These are phyloP conservation scores for Enteromius argenteus DNA, from an alignment of 2,797 vertebrate genomes.

Conservation along the genomic window DNA sequence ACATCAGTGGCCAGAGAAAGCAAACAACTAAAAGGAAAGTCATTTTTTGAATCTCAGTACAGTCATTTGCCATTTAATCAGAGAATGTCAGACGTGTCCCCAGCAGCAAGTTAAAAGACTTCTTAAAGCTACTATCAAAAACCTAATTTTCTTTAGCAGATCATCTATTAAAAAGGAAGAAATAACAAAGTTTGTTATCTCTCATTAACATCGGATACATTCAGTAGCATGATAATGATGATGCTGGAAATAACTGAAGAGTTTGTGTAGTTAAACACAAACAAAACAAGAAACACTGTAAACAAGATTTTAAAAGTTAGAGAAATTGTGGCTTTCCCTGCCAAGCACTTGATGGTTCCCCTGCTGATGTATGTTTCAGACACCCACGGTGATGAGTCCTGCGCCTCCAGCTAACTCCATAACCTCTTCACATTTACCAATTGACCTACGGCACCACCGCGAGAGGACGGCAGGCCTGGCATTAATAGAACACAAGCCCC, in stretches of 20 bases:
- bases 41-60: slow-evolving; percentile 12
- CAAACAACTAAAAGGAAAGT: slow-evolving; percentile 11
- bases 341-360: neutral
- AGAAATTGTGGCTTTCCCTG: neutral
- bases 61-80: slow-evolving; percentile 39
- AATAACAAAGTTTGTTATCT: neutral
- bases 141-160: neutral
- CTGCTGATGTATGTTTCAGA: neutral
- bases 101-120: slow-evolving; percentile 1
- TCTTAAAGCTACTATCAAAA: slow-evolving; percentile 17
- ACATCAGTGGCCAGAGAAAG: slow-evolving; percentile 28
- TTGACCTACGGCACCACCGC: slow-evolving; percentile 23
- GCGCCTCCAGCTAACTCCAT: slow-evolving; percentile 6
- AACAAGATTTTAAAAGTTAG: neutral
- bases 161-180: neutral
- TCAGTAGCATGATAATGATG: neutral
- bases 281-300: neutral
- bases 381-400: slow-evolving; percentile 3
- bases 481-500: slow-evolving; percentile 34
- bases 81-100: slow-evolving; percentile 19
- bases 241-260: neutral
- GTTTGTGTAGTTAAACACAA: neutral
- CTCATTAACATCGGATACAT: neutral
- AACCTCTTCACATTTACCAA: slow-evolving; percentile 26
- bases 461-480: neutral